phyloP scores from a whole-genome alignment of 2,888 invertebrate genomes.

The Agrilus biguttatus region DNA sequence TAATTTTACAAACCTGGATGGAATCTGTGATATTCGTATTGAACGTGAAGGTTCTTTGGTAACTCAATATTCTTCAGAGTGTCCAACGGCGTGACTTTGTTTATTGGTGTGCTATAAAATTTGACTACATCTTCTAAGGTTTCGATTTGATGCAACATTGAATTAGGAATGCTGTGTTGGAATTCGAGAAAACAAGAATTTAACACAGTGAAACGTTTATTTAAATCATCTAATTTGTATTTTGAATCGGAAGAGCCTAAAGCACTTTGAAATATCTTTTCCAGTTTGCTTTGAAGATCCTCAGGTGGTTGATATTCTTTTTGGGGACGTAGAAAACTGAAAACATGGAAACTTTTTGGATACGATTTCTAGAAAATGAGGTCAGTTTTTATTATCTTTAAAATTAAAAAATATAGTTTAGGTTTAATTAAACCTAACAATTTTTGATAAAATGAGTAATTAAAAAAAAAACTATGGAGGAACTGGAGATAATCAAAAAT shows the following conservation, averaged over 20 bases:
- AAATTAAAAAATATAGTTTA: too few species aligned
- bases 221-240: constrained; percentile 34
- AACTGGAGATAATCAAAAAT: too few species aligned
- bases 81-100: constrained; percentile 59
- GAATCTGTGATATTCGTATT: constrained; percentile 67
- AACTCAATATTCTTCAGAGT: constrained; percentile 53
- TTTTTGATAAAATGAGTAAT: too few species aligned
- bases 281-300: constrained; percentile 46
- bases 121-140: constrained; percentile 57
- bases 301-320: constrained; percentile 60
- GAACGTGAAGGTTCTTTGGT: constrained; percentile 78
- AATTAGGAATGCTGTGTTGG: constrained; percentile 69
- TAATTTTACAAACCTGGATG: constrained; percentile 47
- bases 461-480: too few species aligned
- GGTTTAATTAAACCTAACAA: too few species aligned
- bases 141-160: constrained; percentile 57
- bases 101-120: constrained; percentile 61
- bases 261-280: constrained; percentile 39
- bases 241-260: constrained; percentile 34
- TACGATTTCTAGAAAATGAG: too few species aligned
- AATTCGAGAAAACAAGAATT: constrained; percentile 56
- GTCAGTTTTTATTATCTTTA: too few species aligned
- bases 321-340: constrained; percentile 60
- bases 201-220: constrained; percentile 54
- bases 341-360: constrained; percentile 14